Evolutionary conservation across 1,140 invertebrate genomes (phyloP).

Genomic region (Wiebesia pumilae): DNA sequence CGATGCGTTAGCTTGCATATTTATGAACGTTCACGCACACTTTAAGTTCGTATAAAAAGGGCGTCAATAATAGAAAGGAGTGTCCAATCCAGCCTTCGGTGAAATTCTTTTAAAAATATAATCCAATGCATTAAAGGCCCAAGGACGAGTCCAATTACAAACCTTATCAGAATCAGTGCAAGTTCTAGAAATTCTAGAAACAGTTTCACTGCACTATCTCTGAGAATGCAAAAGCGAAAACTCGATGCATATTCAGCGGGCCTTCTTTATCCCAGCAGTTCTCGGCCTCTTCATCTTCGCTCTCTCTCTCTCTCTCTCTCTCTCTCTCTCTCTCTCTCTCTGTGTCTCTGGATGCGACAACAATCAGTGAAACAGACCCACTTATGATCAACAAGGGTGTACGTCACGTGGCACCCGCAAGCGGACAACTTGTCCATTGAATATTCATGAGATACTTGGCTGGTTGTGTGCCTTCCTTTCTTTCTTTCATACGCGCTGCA

Average conservation of each 20-base stretch:
- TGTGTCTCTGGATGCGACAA: constrained; percentile 58
- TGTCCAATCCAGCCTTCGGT: no score
- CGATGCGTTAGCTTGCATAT: no score
- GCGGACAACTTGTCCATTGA: constrained; percentile 67
- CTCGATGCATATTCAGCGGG: constrained; percentile 64
- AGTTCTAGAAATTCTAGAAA: constrained; percentile 25
- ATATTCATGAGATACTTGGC: constrained; percentile 65
- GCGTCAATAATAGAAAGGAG: background rate
- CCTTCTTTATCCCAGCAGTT: constrained; percentile 44
- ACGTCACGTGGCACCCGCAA: constrained; percentile 63
- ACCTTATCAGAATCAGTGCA: constrained; percentile 24
- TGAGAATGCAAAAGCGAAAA: background rate
- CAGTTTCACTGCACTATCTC: background rate
- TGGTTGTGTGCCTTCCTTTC: background rate
- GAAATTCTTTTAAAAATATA: no score
- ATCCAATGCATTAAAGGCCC: no score
- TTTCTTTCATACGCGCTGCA: background rate
- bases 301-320: background rate
- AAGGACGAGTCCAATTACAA: background rate
- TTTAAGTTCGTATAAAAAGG: no score
- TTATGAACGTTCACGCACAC: no score
- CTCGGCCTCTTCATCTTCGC: no score
- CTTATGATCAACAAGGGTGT: constrained; percentile 71
- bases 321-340: background rate
- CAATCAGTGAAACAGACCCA: constrained; percentile 72